Evolutionary conservation across 2,113 vertebrate genomes (phyloP).

Genomic region (Clarias batrachus): DNA sequence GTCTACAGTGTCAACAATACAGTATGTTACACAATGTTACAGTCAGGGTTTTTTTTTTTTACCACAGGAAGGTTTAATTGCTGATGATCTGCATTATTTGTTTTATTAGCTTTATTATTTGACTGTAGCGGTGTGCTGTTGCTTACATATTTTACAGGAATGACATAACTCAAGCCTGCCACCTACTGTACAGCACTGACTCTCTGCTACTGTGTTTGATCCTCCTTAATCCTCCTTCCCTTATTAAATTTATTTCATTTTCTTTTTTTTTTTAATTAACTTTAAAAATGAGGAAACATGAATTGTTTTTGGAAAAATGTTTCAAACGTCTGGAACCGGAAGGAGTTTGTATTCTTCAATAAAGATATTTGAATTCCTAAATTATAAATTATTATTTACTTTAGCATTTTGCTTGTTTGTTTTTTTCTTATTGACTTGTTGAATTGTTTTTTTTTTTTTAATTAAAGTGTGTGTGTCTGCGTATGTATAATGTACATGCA

Average conservation of each 20-base stretch:
- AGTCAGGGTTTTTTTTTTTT: neutral
- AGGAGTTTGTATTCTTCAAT: neutral
- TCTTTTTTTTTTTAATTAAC: too few species aligned
- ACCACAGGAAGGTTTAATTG: neutral
- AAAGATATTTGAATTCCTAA: neutral
- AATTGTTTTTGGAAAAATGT: neutral
- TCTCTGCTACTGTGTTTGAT: neutral
- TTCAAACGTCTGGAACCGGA: neutral
- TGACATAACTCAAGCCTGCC: conserved; percentile 20
- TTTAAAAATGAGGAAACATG: too few species aligned
- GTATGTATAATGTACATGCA: too few species aligned
- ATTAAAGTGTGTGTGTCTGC: too few species aligned
- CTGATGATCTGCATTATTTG: neutral
- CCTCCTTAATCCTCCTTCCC: neutral
- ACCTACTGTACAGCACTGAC: conserved; percentile 4
- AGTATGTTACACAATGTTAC: neutral
- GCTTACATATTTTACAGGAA: neutral
- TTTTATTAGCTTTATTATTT: neutral
- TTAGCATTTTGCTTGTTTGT: too few species aligned
- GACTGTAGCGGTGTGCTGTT: neutral
- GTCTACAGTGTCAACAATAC: neutral
- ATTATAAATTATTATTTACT: neutral
- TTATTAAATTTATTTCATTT: neutral
- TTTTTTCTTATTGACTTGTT: too few species aligned
- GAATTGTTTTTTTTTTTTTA: too few species aligned